Percentiles rank a stretch among this genome's conserved stretches.
Conservation (phyloP, 1,140 invertebrate genomes). For the Zaprionus gabonicus region DNA sequence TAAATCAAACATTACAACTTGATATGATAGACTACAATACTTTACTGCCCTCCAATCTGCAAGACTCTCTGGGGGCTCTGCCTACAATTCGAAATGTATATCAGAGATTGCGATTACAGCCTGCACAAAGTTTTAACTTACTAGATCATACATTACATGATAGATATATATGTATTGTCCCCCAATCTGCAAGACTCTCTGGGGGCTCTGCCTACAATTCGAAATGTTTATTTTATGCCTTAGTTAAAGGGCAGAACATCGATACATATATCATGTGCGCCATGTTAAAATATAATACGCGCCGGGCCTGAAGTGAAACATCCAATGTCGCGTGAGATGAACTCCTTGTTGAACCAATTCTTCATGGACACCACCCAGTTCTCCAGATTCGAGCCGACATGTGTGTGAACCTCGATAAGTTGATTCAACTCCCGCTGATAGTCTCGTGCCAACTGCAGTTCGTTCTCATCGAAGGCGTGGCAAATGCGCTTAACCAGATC, state of each 20-base stretch:
- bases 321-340: background rate
- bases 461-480: constrained; percentile 73
- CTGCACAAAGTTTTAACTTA: background rate
- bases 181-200: too few species aligned
- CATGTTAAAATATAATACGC: constrained; percentile 14
- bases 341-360: constrained; percentile 63
- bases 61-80: background rate
- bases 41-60: background rate
- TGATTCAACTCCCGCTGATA: constrained; percentile 85
- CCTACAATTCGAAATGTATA: background rate
- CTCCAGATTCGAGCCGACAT: constrained; percentile 21
- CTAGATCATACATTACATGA: too few species aligned
- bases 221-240: background rate
- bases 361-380: constrained; percentile 76
- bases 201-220: too few species aligned
- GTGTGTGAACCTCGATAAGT: constrained; percentile 44
- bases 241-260: background rate
- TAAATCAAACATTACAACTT: too few species aligned
- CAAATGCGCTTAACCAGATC: constrained; percentile 84
- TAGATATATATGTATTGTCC: too few species aligned
- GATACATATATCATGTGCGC: background rate
- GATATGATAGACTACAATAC: too few species aligned
- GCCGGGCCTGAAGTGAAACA: constrained; percentile 31
- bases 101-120: background rate
- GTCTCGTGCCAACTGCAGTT: constrained; percentile 77